Conservation (phyloP, 2,888 invertebrate genomes). For the Pachliopta kotzebuea region DNA sequence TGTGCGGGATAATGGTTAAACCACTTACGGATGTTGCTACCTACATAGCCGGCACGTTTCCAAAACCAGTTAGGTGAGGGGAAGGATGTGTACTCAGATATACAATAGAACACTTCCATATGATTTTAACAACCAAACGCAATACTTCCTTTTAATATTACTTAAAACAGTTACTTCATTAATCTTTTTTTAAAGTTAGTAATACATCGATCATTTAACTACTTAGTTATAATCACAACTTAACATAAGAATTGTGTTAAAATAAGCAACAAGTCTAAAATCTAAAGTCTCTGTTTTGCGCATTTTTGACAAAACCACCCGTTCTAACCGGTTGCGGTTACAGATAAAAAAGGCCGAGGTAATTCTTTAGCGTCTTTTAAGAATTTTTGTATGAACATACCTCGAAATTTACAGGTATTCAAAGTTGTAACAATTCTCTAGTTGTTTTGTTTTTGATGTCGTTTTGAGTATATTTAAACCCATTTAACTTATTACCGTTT, state of each 20-base stretch:
- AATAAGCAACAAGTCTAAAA: constrained; percentile 10
- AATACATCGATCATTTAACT: neutral
- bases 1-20: constrained; percentile 60
- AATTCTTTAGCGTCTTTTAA: constrained; percentile 5
- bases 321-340: constrained; percentile 14
- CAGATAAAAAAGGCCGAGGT: constrained; percentile 12
- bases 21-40: constrained; percentile 61
- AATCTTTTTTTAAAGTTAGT: neutral
- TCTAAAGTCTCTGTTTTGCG: constrained; percentile 2
- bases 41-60: constrained; percentile 42
- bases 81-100: constrained; percentile 21
- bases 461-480: too few species aligned
- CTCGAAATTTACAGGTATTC: neutral
- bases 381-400: constrained; percentile 4
- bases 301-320: constrained; percentile 5
- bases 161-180: constrained; percentile 3
- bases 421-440: neutral
- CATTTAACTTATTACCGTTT: too few species aligned
- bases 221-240: neutral
- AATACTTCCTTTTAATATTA: constrained; percentile 19
- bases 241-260: neutral
- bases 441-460: neutral
- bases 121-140: constrained; percentile 8
- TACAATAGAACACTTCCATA: constrained; percentile 17
- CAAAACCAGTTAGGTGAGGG: constrained; percentile 31